Evolutionary conservation across 2,888 invertebrate species (phyloP).

Genomic region (Drosophila stalkeri): DNA sequence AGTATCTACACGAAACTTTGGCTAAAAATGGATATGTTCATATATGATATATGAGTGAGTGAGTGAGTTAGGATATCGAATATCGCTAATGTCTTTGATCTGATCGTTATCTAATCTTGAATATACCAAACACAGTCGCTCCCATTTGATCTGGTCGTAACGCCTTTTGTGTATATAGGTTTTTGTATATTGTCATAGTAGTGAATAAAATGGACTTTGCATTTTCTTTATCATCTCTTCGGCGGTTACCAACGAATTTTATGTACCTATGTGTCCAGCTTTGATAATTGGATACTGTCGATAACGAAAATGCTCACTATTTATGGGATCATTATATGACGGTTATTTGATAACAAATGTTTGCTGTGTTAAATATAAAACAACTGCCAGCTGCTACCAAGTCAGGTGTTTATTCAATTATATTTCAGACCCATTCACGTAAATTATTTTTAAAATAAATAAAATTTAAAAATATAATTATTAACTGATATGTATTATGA

Average conservation of each 20-base stretch:
- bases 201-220: constrained; percentile 40
- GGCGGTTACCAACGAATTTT: constrained; percentile 24
- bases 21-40: background rate
- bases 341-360: constrained; percentile 29
- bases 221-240: constrained; percentile 23
- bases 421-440: background rate
- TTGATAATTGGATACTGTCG: constrained; percentile 54
- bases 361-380: constrained; percentile 1
- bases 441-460: background rate
- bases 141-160: background rate
- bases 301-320: constrained; percentile 36
- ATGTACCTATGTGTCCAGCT: constrained; percentile 20
- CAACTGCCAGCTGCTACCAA: background rate
- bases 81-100: background rate
- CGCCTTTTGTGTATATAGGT: background rate
- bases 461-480: background rate
- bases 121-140: background rate
- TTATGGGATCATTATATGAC: constrained; percentile 31
- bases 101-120: background rate
- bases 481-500: background rate
- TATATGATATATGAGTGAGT: background rate
- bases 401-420: background rate
- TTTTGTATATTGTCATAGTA: background rate
- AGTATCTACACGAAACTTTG: too few species aligned
- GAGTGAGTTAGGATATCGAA: background rate